These are phyloP conservation scores for Oophaga sylvatica DNA, from an alignment of 2,797 vertebrate species.

Conservation along the genomic window DNA sequence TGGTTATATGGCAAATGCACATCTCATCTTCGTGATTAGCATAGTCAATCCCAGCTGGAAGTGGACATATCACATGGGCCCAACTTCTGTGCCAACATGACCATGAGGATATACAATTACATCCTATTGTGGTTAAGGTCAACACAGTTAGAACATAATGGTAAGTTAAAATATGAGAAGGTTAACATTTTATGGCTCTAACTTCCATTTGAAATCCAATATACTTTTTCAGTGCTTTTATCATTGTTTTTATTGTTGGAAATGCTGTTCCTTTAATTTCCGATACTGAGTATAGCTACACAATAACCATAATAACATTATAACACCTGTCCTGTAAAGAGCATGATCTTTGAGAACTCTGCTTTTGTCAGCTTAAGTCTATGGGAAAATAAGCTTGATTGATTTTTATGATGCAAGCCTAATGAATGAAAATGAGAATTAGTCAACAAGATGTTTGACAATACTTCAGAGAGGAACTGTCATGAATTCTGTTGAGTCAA, in stretches of 20 bases:
- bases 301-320: neutral
- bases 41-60: no score
- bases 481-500: slow-evolving; percentile 50
- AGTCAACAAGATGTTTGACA: slow-evolving; percentile 58
- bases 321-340: slow-evolving; percentile 15
- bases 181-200: neutral
- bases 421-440: slow-evolving; percentile 56
- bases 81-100: no score
- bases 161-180: neutral
- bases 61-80: no score
- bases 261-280: neutral
- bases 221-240: neutral
- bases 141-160: no score
- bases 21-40: no score
- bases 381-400: slow-evolving; percentile 50
- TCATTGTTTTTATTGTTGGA: neutral
- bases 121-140: no score
- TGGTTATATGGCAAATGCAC: no score
- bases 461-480: slow-evolving; percentile 54
- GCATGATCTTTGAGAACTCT: neutral
- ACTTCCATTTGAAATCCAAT: neutral
- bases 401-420: slow-evolving; percentile 56
- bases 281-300: neutral
- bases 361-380: neutral
- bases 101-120: no score